A percentile compares a stretch with the other conserved stretches of the same genome.
Evolutionary conservation across 2,113 vertebrate species (phyloP).

Genomic region (Takifugu flavidus): DNA sequence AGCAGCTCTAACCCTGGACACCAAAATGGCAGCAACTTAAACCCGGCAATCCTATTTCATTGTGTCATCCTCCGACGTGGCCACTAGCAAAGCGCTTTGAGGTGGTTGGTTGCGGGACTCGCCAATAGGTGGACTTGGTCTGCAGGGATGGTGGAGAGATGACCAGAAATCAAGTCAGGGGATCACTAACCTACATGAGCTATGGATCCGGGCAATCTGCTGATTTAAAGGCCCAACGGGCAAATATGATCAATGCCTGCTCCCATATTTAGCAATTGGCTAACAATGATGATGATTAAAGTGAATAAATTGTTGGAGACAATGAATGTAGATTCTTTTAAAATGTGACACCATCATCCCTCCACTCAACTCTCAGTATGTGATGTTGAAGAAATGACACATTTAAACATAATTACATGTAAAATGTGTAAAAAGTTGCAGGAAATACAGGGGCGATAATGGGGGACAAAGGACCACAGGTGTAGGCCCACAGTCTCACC

Average conservation of each 20-base stretch:
- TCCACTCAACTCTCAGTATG: no score
- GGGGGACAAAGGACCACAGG: no score
- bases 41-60: conserved; percentile 70
- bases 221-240: conserved; percentile 34
- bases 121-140: conserved; percentile 8
- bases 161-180: neutral
- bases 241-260: neutral
- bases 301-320: no score
- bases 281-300: no score
- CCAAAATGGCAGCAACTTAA: conserved; percentile 74
- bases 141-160: neutral
- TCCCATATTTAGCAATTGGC: no score
- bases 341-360: no score
- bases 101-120: neutral
- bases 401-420: no score
- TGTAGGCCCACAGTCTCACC: conserved; percentile 74
- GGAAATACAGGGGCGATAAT: no score
- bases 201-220: conserved; percentile 46
- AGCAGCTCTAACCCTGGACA: conserved; percentile 46
- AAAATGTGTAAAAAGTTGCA: no score
- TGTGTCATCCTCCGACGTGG: conserved; percentile 57
- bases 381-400: no score
- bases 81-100: conserved; percentile 25
- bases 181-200: conserved; percentile 2
- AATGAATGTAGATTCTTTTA: no score